These are phyloP conservation scores for Rana temporaria DNA, from an alignment of 2,113 vertebrate genomes.

Conservation along the genomic window DNA sequence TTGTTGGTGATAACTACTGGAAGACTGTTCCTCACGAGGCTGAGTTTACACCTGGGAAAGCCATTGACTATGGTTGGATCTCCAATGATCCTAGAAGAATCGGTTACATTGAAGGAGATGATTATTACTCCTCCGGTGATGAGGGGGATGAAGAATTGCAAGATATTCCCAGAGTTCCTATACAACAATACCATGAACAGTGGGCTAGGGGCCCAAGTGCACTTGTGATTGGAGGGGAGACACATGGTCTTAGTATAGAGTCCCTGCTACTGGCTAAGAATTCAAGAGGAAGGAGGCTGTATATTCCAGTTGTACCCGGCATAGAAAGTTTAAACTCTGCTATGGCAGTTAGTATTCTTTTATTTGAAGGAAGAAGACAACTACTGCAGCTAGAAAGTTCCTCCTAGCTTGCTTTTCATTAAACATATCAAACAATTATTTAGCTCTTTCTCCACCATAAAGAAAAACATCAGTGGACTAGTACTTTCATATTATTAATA, in stretches of 20 bases:
- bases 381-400: constrained; percentile 55
- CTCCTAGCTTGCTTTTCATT: background rate
- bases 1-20: constrained; percentile 78
- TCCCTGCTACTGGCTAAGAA: constrained; percentile 77
- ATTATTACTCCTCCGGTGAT: constrained; percentile 28
- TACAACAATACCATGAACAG: constrained; percentile 74
- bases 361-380: constrained; percentile 91
- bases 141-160: constrained; percentile 11
- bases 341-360: constrained; percentile 85
- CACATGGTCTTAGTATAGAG: constrained; percentile 80
- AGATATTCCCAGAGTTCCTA: constrained; percentile 68
- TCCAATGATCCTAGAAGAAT: constrained; percentile 60
- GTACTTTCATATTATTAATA: too few species aligned
- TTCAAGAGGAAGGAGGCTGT: constrained; percentile 76
- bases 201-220: constrained; percentile 81
- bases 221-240: constrained; percentile 88
- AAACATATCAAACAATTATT: too few species aligned
- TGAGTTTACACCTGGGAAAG: constrained; percentile 48
- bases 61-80: constrained; percentile 68
- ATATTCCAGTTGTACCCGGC: constrained; percentile 80
- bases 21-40: background rate
- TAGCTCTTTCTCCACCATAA: too few species aligned
- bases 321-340: constrained; percentile 91
- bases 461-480: too few species aligned
- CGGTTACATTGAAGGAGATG: constrained; percentile 51